Percentiles rank a stretch among this genome's conserved stretches.
Conservation (phyloP, 2,113 vertebrate species). For the Sardina pilchardus region DNA sequence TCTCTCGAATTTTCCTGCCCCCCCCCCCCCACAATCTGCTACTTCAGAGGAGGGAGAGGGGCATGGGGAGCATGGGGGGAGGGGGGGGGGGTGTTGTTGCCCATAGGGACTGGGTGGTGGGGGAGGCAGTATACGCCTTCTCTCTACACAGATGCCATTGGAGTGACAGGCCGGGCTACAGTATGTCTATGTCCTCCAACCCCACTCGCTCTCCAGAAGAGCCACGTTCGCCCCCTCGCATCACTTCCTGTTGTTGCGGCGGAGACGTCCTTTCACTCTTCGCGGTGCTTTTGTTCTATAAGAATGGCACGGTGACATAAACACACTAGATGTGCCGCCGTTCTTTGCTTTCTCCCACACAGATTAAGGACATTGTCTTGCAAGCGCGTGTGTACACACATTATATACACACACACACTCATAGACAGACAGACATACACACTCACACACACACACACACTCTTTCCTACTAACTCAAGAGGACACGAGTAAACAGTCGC, state of each 20-base stretch:
- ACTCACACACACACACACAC: background rate
- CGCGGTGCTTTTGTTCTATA: background rate
- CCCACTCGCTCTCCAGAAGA: background rate
- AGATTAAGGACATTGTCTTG: background rate
- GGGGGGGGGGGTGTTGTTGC: background rate
- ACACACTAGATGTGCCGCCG: background rate
- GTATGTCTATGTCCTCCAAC: background rate
- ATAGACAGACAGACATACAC: background rate
- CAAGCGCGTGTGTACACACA: background rate
- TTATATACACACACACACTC: background rate
- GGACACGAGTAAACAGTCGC: background rate
- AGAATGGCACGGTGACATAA: background rate
- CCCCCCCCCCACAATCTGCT: background rate
- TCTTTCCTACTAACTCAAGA: background rate
- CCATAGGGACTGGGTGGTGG: background rate
- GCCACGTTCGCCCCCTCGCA: background rate
- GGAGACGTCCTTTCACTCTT: background rate
- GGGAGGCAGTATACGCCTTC: background rate
- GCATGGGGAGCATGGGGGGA: no score
- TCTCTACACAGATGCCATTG: background rate
- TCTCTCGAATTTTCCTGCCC: background rate
- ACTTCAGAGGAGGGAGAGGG: background rate
- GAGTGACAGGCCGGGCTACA: background rate
- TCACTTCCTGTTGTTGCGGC: background rate
- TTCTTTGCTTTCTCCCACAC: background rate